Conservation (phyloP, 2,113 vertebrate genomes). For the Bolborhynchus lineola region DNA sequence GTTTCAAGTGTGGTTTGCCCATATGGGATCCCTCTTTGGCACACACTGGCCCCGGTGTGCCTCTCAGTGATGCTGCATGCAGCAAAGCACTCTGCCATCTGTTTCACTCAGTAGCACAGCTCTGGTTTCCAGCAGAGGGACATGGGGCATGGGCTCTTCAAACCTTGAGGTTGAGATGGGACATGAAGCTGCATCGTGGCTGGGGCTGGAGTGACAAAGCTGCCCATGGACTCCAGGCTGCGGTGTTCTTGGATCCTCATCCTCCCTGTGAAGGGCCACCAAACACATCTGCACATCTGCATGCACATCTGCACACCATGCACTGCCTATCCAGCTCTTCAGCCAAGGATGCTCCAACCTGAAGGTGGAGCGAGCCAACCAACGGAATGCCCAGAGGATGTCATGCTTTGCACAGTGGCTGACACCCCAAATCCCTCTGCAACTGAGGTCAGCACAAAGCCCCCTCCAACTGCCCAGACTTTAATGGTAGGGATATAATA, state of each 20-base stretch:
- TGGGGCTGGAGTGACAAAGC: background rate
- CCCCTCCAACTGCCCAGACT: background rate
- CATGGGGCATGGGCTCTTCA: background rate
- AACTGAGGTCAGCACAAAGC: background rate
- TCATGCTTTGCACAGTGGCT: background rate
- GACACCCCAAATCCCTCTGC: background rate
- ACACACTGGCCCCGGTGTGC: rapidly evolving
- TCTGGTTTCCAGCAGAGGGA: background rate
- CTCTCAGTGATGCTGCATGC: rapidly evolving
- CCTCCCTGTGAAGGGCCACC: background rate
- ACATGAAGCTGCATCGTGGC: rapidly evolving
- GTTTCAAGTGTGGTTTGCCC: background rate
- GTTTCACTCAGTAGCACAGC: background rate
- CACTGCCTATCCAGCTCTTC: background rate
- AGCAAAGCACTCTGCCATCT: background rate
- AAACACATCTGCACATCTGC: background rate
- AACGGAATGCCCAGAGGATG: background rate
- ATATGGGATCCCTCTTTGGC: too few species aligned
- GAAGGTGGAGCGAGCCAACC: background rate
- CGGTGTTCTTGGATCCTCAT: background rate
- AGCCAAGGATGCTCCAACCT: background rate
- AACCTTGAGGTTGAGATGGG: rapidly evolving
- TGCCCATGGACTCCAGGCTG: background rate
- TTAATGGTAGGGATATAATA: background rate
- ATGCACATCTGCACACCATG: rapidly evolving